Evolutionary conservation across 2,797 vertebrate genomes (phyloP).

Genomic region (Odontamblyopus lacepedii): DNA sequence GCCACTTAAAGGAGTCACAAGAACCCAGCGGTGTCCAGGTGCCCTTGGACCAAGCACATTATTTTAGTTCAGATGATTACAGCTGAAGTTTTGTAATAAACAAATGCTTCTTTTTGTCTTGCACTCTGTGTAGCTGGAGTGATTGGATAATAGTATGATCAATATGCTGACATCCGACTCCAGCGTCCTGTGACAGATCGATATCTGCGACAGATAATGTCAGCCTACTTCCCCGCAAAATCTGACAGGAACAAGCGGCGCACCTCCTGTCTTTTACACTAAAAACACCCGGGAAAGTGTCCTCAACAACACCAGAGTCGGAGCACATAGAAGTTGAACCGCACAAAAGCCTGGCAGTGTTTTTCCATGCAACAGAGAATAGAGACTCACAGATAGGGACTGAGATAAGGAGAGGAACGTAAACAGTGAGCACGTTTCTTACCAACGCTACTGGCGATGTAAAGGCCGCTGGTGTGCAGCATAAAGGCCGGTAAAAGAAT

Average conservation of each 20-base stretch:
- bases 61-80: slow-evolving; percentile 8
- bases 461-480: slow-evolving; percentile 83
- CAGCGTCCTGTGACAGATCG: slow-evolving; percentile 71
- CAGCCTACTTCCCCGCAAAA: slow-evolving; percentile 52
- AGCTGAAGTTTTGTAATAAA: slow-evolving; percentile 53
- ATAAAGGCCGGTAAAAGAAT: slow-evolving; percentile 78
- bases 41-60: slow-evolving; percentile 5
- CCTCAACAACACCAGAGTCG: slow-evolving; percentile 37
- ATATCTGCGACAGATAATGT: slow-evolving; percentile 70
- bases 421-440: slow-evolving; percentile 71
- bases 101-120: slow-evolving; percentile 26
- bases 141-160: slow-evolving; percentile 72
- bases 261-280: slow-evolving; percentile 48
- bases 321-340: slow-evolving; percentile 62
- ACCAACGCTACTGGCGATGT: slow-evolving; percentile 86
- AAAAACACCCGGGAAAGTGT: slow-evolving; percentile 43
- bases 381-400: slow-evolving; percentile 46
- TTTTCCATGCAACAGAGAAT: slow-evolving; percentile 26
- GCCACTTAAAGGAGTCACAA: slow-evolving; percentile 42
- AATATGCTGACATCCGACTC: slow-evolving; percentile 71
- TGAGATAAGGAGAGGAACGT: slow-evolving; percentile 58
- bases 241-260: slow-evolving; percentile 36
- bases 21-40: slow-evolving; percentile 23
- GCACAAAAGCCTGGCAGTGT: slow-evolving; percentile 31
- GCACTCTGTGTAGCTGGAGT: slow-evolving; percentile 31